phyloP scores from a whole-genome alignment of 2,113 vertebrate genomes.

The Accipiter cooperii region DNA sequence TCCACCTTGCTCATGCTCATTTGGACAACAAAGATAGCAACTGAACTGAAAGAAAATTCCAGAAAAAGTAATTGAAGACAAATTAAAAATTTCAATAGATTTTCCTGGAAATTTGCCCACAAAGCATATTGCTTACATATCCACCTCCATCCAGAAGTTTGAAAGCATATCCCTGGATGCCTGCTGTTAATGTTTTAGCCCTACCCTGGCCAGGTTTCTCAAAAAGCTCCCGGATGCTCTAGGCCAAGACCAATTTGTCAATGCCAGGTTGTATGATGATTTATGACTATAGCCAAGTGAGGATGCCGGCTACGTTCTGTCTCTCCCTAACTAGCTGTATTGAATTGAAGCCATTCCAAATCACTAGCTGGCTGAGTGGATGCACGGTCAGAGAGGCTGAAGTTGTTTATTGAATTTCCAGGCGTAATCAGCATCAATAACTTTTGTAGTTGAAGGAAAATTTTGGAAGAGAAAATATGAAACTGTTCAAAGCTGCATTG shows the following conservation, averaged over 20 bases:
- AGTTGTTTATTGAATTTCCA: conserved; percentile 24
- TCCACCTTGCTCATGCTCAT: neutral
- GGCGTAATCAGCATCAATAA: neutral
- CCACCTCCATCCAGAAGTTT: conserved; percentile 24
- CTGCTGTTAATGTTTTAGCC: conserved; percentile 22
- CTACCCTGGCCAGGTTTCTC: conserved; percentile 42
- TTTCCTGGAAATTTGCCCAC: conserved; percentile 20
- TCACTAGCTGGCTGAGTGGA: neutral
- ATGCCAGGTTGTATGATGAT: conserved; percentile 69
- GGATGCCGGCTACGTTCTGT: neutral
- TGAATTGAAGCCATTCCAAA: conserved; percentile 61
- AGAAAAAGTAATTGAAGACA: conserved; percentile 15
- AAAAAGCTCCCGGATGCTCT: conserved; percentile 47
- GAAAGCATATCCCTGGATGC: conserved; percentile 23
- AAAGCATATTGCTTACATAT: conserved; percentile 11
- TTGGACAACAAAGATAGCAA: conserved; percentile 44
- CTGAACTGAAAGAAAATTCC: conserved; percentile 34
- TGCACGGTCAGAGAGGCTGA: conserved; percentile 21
- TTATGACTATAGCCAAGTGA: conserved; percentile 54
- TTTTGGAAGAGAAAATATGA: conserved; percentile 3
- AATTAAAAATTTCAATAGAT: neutral
- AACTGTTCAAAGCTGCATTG: neutral
- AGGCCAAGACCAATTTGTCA: conserved; percentile 72
- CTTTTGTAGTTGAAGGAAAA: neutral
- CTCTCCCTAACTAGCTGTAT: conserved; percentile 34